phyloP scores from a whole-genome alignment of 2,113 vertebrate species.

The Scomber scombrus region DNA sequence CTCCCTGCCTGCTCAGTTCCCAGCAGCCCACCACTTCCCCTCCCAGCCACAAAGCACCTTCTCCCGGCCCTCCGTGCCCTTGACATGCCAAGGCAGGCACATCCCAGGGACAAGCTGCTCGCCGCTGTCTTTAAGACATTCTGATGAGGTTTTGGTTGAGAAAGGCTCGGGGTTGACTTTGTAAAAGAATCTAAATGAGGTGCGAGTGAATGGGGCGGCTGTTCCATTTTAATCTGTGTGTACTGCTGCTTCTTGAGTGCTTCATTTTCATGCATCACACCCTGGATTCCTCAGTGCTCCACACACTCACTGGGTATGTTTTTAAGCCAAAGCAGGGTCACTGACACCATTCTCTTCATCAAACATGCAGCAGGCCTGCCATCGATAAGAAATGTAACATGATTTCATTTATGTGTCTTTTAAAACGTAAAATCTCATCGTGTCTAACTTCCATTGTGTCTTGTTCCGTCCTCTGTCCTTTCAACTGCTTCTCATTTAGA shows the following conservation, averaged over 20 bases:
- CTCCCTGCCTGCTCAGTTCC: constrained; percentile 68
- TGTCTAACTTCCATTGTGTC: constrained; percentile 70
- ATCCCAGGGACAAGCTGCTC: constrained; percentile 59
- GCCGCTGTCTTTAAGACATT: constrained; percentile 38
- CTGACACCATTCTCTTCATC: background rate
- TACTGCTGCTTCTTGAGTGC: constrained; percentile 43
- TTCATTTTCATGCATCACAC: constrained; percentile 64
- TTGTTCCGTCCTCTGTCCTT: constrained; percentile 85
- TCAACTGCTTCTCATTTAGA: constrained; percentile 84
- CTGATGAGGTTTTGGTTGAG: constrained; percentile 57
- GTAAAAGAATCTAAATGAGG: constrained; percentile 70
- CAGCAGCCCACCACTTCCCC: constrained; percentile 68
- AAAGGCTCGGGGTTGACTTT: constrained; percentile 50
- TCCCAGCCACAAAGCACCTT: constrained; percentile 82
- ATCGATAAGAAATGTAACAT: constrained; percentile 18
- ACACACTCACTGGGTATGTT: background rate
- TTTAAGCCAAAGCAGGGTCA: constrained; percentile 16
- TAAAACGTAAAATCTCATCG: constrained; percentile 31
- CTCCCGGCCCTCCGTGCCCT: constrained; percentile 70
- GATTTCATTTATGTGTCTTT: constrained; percentile 44
- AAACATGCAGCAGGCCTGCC: constrained; percentile 22
- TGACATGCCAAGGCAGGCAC: constrained; percentile 66
- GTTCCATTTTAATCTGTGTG: constrained; percentile 42
- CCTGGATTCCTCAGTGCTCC: background rate
- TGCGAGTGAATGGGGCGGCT: constrained; percentile 44